Evolutionary conservation across 2,888 invertebrate genomes (phyloP).

Genomic region (Chalcosyrphus nemorum): DNA sequence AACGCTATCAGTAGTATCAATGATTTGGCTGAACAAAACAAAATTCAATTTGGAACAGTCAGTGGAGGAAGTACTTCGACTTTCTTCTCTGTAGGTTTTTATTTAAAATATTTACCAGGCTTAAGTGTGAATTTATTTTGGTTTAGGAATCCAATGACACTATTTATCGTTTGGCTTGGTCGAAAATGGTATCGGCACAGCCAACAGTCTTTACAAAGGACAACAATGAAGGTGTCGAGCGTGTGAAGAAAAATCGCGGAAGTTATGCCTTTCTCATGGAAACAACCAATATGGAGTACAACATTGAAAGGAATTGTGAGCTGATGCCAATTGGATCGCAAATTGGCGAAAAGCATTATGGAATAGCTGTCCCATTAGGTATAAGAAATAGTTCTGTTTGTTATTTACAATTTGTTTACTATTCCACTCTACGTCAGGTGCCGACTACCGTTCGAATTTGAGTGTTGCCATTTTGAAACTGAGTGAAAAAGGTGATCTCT

Average conservation of each 20-base stretch:
- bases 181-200: slow-evolving; percentile 91
- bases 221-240: slow-evolving; percentile 92
- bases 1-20: slow-evolving; percentile 94
- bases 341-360: slow-evolving; percentile 96
- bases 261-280: slow-evolving; percentile 98
- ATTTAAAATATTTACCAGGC: background rate
- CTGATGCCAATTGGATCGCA: slow-evolving; percentile 90
- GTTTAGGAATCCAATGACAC: slow-evolving; percentile 90
- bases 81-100: slow-evolving; percentile 90
- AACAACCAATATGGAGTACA: slow-evolving; percentile 96
- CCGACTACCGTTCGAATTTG: slow-evolving; percentile 89
- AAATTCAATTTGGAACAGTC: slow-evolving; percentile 96
- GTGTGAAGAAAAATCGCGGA: slow-evolving; percentile 88
- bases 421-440: slow-evolving; percentile 83
- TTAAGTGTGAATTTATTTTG: slow-evolving; percentile 10
- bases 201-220: slow-evolving; percentile 90
- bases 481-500: slow-evolving; percentile 93
- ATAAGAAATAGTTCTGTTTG: slow-evolving; percentile 79
- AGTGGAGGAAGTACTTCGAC: slow-evolving; percentile 94
- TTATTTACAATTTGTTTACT: background rate
- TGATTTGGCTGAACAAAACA: slow-evolving; percentile 94
- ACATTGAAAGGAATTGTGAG: slow-evolving; percentile 90
- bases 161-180: slow-evolving; percentile 94
- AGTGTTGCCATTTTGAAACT: slow-evolving; percentile 94
- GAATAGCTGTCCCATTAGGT: slow-evolving; percentile 95